Conservation (phyloP, 2,113 vertebrate genomes). For the Daboia siamensis region DNA sequence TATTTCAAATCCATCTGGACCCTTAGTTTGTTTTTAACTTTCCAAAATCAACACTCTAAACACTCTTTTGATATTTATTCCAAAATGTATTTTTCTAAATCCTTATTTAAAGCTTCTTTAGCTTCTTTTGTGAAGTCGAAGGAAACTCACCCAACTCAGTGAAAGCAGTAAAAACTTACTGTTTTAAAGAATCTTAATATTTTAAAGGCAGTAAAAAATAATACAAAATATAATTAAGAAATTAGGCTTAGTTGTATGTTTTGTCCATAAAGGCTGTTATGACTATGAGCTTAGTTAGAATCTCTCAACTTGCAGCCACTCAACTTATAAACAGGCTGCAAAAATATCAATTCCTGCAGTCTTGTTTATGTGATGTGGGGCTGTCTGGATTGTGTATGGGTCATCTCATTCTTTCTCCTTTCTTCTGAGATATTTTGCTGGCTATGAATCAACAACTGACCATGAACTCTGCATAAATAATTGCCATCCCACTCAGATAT, state of each 20-base stretch:
- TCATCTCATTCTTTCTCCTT: neutral
- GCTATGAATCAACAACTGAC: neutral
- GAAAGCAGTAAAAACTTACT: neutral
- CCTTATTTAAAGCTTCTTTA: neutral
- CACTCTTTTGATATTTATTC: neutral
- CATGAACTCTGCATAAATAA: neutral
- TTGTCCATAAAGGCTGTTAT: neutral
- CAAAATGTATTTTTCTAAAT: neutral
- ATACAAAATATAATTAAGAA: neutral
- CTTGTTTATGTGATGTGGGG: neutral
- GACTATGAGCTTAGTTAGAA: neutral
- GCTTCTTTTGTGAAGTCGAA: neutral
- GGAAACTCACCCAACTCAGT: neutral
- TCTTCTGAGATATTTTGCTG: neutral
- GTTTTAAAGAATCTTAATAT: neutral
- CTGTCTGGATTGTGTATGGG: neutral
- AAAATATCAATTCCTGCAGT: neutral
- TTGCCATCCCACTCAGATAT: neutral
- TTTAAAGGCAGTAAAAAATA: neutral
- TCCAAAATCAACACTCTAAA: neutral
- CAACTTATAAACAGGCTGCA: neutral
- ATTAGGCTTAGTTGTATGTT: neutral
- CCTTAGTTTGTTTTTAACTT: neutral
- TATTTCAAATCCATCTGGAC: neutral
- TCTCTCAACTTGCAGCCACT: neutral